Evolutionary conservation across 35 echinoderm and acorn worm species (phyloP).

Genomic region (Amphiura filiformis): DNA sequence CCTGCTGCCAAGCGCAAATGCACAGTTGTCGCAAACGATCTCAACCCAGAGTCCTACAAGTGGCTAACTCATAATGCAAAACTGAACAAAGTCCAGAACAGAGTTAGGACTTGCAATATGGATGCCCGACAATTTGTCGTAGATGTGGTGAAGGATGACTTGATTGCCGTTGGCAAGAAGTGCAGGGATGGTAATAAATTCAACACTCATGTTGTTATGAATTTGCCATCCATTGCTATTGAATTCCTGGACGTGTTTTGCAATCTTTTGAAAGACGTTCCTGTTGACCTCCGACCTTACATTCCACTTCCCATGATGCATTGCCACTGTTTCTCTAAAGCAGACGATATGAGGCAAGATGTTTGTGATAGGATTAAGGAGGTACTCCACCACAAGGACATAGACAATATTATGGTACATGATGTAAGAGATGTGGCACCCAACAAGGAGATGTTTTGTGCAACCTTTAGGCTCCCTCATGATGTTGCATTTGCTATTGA

Average conservation of each 20-base stretch:
- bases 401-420: conserved; percentile 39
- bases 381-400: background rate
- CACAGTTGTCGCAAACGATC: conserved; percentile 79
- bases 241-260: conserved; percentile 84
- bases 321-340: conserved; percentile 92
- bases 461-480: conserved; percentile 59
- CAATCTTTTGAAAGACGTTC: conserved; percentile 34
- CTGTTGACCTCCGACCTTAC: conserved; percentile 6
- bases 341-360: conserved; percentile 42
- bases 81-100: conserved; percentile 57
- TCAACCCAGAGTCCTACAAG: conserved; percentile 86
- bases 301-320: conserved; percentile 62
- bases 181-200: conserved; percentile 8
- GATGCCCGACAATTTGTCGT: conserved; percentile 78
- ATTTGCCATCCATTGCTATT: conserved; percentile 80
- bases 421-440: conserved; percentile 97
- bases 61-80: conserved; percentile 75
- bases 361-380: conserved; percentile 32
- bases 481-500: conserved; percentile 36
- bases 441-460: conserved; percentile 99
- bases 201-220: conserved; percentile 79
- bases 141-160: conserved; percentile 48
- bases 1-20: conserved; percentile 82
- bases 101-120: conserved; percentile 56
- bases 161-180: conserved; percentile 16